Conservation (phyloP, 2,888 invertebrate species). For the Phlogophora meticulosa region DNA sequence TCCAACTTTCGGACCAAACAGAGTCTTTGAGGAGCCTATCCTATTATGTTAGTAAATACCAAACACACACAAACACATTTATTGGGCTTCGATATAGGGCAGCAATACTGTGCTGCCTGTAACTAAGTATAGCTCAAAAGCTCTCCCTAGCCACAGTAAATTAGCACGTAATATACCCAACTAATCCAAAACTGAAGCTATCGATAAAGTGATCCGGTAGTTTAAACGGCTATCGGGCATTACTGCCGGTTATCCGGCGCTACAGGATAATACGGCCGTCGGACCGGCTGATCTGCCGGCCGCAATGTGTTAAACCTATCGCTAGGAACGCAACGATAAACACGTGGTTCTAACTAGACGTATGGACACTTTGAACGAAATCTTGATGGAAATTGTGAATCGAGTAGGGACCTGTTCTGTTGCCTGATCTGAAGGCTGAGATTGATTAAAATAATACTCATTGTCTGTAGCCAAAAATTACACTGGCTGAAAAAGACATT, state of each 20-base stretch:
- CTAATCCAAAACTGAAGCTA: slow-evolving; percentile 57
- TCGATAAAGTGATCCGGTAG: slow-evolving; percentile 55
- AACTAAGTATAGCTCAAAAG: slow-evolving; percentile 1
- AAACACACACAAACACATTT: no score
- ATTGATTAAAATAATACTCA: no score
- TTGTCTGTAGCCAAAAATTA: no score
- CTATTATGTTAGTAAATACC: no score
- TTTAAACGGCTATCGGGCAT: slow-evolving; percentile 41
- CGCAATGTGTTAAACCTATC: slow-evolving; percentile 52
- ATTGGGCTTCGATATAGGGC: no score
- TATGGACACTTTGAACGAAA: slow-evolving; percentile 11
- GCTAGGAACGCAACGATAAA: slow-evolving; percentile 30
- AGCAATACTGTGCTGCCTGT: not conserved
- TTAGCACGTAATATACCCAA: slow-evolving; percentile 51
- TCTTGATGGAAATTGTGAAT: slow-evolving; percentile 20
- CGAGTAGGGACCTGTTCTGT: not conserved
- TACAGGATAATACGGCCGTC: slow-evolving; percentile 55
- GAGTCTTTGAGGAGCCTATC: no score
- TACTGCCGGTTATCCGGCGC: slow-evolving; percentile 40
- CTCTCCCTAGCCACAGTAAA: slow-evolving; percentile 30
- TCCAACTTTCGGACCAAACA: no score
- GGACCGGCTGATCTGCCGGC: slow-evolving; percentile 44
- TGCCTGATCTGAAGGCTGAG: not conserved
- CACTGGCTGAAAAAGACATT: no score
- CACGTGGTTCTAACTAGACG: slow-evolving; percentile 13